Base-by-base conservation (phyloP, 2,113 vertebrate genomes). In the Hirundichthys speculiger region DNA sequence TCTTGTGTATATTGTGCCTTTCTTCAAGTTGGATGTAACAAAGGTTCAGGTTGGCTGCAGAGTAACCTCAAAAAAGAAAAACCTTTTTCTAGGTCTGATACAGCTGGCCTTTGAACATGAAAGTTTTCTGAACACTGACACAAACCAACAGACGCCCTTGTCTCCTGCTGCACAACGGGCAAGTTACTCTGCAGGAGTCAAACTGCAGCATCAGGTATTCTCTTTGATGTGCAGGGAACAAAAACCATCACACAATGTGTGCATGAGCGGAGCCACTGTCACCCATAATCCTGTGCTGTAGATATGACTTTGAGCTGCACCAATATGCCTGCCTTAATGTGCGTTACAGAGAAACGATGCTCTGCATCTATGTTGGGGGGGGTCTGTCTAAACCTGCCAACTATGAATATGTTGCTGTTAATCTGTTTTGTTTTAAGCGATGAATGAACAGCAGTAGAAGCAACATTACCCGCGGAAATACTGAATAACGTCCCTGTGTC, bases 171-270 rank as follows among this genome's bases (percentile, higher is more conserved):
- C 18, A 34, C 67, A 57, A 49, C 43, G 40, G 66, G 54, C 6
- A 47, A 50, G 47, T 77, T 54, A 69, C 80, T 63, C 73, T 71
- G 72, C 60, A 64, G 73, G 76, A 58, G 49, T 47, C 60, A 58
- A 82, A 85, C 57, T 81, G 80, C 88, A 83, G 85, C 46, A 80
- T 87, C 81, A 78, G 85, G 61, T 75, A 69, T 88, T 86, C 73
- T 77, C 69, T 83, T 85, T 84, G 65, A 79, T 74, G 68, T 57
- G 53, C 56, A 52, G 61, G 43, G 70, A 79, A 83, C 77, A 86
- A 83, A 80, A 87, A 41, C 16, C 48, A 45, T 72, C 41, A 22
- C 40, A 73, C 66, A 70, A 19, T 75, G 69, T 66, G 46, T 41
- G 63, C 38, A 42, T 40, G 40, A 40, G 51, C 41, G 8, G 11